A percentile compares a stretch with the other conserved stretches of the same genome.
Evolutionary conservation across 2,888 invertebrate genomes (phyloP).

Genomic region (Pilophorus perplexus): DNA sequence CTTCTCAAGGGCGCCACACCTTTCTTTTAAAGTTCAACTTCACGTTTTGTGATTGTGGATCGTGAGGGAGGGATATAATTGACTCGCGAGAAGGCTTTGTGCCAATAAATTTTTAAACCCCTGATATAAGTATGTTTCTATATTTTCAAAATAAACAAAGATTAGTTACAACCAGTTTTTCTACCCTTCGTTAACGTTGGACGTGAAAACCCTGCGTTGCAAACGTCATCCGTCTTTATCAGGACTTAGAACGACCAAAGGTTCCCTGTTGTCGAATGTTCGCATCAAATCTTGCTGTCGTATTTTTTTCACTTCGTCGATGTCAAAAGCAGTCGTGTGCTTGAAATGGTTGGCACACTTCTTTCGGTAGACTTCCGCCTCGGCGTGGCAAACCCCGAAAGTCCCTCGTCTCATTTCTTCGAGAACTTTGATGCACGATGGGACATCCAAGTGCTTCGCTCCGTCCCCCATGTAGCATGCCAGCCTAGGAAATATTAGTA

Average conservation of each 20-base stretch:
- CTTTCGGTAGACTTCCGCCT: conserved; percentile 28
- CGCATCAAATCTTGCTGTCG: conserved; percentile 12
- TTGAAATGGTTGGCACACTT: conserved; percentile 23
- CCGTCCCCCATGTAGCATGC: conserved; percentile 10
- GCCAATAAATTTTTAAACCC: too few relatives aligned
- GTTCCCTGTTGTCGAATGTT: conserved; percentile 6
- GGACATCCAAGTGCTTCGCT: background rate
- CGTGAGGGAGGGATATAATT: too few relatives aligned
- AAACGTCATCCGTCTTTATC: too few relatives aligned
- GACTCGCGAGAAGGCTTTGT: too few relatives aligned
- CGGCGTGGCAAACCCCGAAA: conserved; percentile 16
- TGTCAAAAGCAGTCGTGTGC: conserved; percentile 20
- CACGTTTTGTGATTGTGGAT: too few relatives aligned
- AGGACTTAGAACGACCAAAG: background rate
- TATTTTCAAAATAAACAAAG: too few relatives aligned
- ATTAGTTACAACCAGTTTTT: too few relatives aligned
- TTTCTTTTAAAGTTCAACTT: too few relatives aligned
- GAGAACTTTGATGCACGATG: background rate
- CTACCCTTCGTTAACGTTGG: too few relatives aligned
- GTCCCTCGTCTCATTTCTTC: conserved; percentile 9
- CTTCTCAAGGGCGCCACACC: too few relatives aligned
- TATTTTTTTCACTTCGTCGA: conserved; percentile 9
- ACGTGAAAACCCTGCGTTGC: too few relatives aligned
- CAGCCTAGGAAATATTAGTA: conserved; percentile 3
- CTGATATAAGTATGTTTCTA: too few relatives aligned